Conservation (phyloP, 2,797 vertebrate genomes). For the Pygocentrus nattereri region DNA sequence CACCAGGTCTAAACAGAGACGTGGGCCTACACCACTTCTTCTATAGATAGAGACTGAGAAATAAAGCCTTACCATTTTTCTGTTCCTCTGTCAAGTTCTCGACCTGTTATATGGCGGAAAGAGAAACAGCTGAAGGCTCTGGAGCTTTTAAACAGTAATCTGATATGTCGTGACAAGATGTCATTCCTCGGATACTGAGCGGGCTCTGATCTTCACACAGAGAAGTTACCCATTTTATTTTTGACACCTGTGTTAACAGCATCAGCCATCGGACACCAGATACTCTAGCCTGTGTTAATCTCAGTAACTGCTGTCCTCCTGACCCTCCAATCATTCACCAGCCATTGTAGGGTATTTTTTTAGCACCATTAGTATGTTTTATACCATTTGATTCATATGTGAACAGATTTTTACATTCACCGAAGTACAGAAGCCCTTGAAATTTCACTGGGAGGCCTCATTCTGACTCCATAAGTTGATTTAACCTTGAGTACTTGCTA, state of each 20-base stretch:
- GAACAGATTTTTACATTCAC: neutral
- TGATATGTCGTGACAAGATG: constrained; percentile 24
- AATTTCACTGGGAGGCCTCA: neutral
- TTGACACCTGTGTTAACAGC: constrained; percentile 30
- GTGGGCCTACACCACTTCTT: constrained; percentile 36
- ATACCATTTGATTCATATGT: neutral
- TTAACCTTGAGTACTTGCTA: constrained; percentile 49
- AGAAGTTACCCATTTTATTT: constrained; percentile 44
- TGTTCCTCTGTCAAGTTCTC: constrained; percentile 85
- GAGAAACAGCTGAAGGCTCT: constrained; percentile 33
- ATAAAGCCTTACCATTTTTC: constrained; percentile 77
- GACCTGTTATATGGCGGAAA: constrained; percentile 67
- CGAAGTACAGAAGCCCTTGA: neutral
- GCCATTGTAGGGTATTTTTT: constrained; percentile 34
- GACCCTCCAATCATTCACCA: constrained; percentile 33
- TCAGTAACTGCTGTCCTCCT: constrained; percentile 14
- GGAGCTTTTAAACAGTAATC: constrained; percentile 26
- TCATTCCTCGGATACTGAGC: constrained; percentile 16
- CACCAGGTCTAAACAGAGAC: constrained; percentile 1
- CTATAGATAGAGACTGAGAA: constrained; percentile 4
- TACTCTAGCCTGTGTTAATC: constrained; percentile 23
- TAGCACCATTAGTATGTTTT: constrained; percentile 4
- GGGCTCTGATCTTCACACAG: constrained; percentile 13
- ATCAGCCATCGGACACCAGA: constrained; percentile 33
- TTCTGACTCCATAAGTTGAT: constrained; percentile 2